Evolutionary conservation across 2,113 vertebrate species (phyloP), one percentile per base, ranked within the genome.

Genomic region (Saccopteryx bilineata): DNA sequence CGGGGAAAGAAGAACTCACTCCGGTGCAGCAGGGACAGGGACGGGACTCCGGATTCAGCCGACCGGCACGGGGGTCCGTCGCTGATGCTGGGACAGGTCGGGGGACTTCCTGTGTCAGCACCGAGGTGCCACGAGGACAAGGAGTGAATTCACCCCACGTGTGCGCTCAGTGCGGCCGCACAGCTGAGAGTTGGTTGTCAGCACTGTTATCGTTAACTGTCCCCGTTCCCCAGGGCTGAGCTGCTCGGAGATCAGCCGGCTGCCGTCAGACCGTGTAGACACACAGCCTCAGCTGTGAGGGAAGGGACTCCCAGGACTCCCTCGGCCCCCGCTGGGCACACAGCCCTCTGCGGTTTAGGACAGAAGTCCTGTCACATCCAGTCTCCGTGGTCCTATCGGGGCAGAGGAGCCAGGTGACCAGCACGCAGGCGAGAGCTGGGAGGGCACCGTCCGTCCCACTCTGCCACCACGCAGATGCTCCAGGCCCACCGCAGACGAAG

Each of bases 31-130:
- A n/a, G 13, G 46, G n/a, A 13, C 12, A 54, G 76, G 78, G 52
- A 24, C 0, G 0, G 46, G 31, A 24, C 39, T 65, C 11, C 0
- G 1, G 24, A 18, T 4, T 0, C 12, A 26, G 76, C 65, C 76
- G 46, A 5, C n/a, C 6, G 39, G 26, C n/a, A 61, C 2, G 9
- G 23, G 0, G 10, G 4, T 19, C 48, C 2, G 3, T 14, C 8
- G 31, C 19, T 28, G 6, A 5, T 0, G 48, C n/a, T 11, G 71
- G 63, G 63, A 26, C n/a, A 7, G 56, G 18, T 31, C 0, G 24
- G 18, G 17, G 21, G 5, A n/a, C 82, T 50, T 17, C 13, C 10
- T 0, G 0, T 50, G n/a, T 68, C 23, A 0, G 79, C 11, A 1
- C 11, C 5, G 11, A 7, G 31, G 15, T 0, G 26, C 71, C 21